phyloP scores from a whole-genome alignment of 2,888 invertebrate species.

The Zele albiditarsus region DNA sequence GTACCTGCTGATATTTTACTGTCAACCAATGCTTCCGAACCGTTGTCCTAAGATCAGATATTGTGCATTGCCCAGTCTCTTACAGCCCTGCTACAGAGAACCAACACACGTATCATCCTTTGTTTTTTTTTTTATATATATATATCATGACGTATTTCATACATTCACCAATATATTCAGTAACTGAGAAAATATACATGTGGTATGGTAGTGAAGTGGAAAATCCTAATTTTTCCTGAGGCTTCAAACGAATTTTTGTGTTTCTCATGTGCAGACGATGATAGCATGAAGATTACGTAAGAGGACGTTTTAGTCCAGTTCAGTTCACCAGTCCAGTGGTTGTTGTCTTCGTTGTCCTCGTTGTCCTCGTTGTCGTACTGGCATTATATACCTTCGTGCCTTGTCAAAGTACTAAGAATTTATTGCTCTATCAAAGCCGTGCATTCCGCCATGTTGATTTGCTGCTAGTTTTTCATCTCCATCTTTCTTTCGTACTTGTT shows the following conservation, averaged over 20 bases:
- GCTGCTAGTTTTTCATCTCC: neutral
- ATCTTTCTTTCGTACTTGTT: neutral
- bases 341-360: neutral
- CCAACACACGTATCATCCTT: slow-evolving; percentile 13
- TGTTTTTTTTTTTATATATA: neutral
- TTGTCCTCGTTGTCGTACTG: neutral
- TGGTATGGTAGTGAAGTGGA: neutral
- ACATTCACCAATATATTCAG: neutral
- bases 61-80: neutral
- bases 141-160: neutral
- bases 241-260: neutral
- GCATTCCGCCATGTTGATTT: slow-evolving; percentile 7
- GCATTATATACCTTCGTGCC: neutral
- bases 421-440: slow-evolving; percentile 24
- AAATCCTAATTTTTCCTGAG: neutral
- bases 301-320: neutral
- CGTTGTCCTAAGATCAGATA: slow-evolving; percentile 70
- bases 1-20: slow-evolving; percentile 71
- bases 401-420: slow-evolving; percentile 8
- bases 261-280: no score
- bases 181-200: neutral
- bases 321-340: neutral
- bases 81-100: neutral
- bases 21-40: slow-evolving; percentile 70
- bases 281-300: neutral